These are phyloP conservation scores for Temnothorax ravouxi DNA, from an alignment of 2,888 invertebrate species.

Conservation along the genomic window DNA sequence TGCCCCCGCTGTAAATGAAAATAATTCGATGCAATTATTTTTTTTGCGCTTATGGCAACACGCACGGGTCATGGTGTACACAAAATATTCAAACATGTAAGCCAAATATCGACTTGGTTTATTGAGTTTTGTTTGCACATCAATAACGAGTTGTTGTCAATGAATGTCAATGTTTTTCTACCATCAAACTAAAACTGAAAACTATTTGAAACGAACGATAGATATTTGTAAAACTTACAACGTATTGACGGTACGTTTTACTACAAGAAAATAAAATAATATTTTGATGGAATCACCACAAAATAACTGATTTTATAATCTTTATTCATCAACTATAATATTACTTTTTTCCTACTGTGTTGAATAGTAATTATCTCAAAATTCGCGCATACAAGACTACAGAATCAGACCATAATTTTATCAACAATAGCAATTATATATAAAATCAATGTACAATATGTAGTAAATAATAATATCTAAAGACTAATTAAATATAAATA, in stretches of 20 bases:
- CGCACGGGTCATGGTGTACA: neutral
- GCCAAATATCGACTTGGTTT: conserved; percentile 13
- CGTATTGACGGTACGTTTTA: neutral
- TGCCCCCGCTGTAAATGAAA: neutral
- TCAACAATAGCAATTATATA: neutral
- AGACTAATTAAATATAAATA: neutral
- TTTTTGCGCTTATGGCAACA: neutral
- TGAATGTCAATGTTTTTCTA: conserved; percentile 14
- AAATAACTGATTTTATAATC: neutral
- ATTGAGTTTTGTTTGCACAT: neutral
- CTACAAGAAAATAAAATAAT: neutral
- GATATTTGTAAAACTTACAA: neutral
- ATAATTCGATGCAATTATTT: conserved; percentile 1
- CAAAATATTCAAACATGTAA: conserved; percentile 1
- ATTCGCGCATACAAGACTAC: neutral
- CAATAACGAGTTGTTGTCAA: neutral
- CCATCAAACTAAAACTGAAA: neutral
- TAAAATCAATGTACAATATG: neutral
- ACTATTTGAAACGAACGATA: neutral
- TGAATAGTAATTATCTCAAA: neutral
- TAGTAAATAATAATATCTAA: neutral
- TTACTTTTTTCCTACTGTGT: neutral
- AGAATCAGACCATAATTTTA: neutral
- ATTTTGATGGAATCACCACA: neutral
- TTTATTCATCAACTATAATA: neutral